Evolutionary conservation across 2,888 invertebrate genomes (phyloP).

Genomic region (Scaeva pyrastri): DNA sequence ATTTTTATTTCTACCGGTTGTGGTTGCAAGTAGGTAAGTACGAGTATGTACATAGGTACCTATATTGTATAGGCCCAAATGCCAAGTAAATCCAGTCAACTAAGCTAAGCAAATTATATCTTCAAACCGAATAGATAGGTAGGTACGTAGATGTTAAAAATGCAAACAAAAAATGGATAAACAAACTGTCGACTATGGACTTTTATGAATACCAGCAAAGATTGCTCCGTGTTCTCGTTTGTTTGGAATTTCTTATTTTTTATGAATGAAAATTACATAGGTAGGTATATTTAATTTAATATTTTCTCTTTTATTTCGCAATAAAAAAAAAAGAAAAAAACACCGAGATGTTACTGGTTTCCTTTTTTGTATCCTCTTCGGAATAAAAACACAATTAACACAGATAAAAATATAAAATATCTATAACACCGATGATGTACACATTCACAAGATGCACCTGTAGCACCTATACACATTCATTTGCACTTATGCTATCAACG

Average conservation of each 20-base stretch:
- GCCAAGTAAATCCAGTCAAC: conserved; percentile 48
- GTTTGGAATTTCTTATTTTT: conserved; percentile 64
- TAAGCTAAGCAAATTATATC: conserved; percentile 13
- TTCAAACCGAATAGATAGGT: background rate
- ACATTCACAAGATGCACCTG: conserved; percentile 58
- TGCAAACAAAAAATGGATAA: background rate
- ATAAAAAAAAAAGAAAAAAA: conserved; percentile 8
- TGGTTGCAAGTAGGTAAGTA: background rate
- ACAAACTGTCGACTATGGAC: background rate
- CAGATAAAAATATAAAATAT: conserved; percentile 48
- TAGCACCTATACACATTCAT: conserved; percentile 45
- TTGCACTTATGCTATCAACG: conserved; percentile 49
- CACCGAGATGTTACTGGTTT: conserved; percentile 58
- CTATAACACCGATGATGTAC: conserved; percentile 50
- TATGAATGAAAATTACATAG: conserved; percentile 73
- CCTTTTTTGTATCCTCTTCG: conserved; percentile 30
- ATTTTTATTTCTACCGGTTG: conserved; percentile 22
- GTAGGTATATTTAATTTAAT: no score
- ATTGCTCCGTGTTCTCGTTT: conserved; percentile 66
- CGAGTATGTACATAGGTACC: background rate
- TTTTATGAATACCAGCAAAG: conserved; percentile 9
- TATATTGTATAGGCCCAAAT: conserved; percentile 6
- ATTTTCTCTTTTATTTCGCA: conserved; percentile 73
- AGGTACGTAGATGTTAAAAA: background rate
- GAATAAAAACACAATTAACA: conserved; percentile 73